phyloP scores from a whole-genome alignment of 2,888 invertebrate genomes.

The Capitulum mitella region DNA sequence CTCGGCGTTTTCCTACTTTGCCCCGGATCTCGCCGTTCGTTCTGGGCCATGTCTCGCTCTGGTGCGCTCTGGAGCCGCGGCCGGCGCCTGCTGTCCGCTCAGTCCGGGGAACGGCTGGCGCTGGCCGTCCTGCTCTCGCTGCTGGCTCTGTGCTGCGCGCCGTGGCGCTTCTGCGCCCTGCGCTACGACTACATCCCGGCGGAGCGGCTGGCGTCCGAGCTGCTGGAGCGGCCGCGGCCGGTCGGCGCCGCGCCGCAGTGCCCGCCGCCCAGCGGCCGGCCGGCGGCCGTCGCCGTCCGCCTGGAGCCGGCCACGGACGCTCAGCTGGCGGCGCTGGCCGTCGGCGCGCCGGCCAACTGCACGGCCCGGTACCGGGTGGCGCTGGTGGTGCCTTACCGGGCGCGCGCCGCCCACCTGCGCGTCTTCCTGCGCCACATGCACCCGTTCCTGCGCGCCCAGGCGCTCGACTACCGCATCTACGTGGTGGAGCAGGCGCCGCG shows the following conservation, averaged over 20 bases:
- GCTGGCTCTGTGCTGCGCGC: neutral
- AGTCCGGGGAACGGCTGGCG: neutral
- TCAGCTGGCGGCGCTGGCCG: neutral
- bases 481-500: constrained; percentile 46
- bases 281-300: neutral
- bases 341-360: neutral
- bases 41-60: no score
- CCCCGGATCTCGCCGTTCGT: no score
- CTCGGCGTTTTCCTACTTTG: no score
- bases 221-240: neutral
- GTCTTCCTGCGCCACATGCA: constrained; percentile 49
- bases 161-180: neutral
- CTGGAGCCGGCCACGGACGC: neutral
- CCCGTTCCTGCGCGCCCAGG: constrained; percentile 48
- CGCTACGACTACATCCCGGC: constrained; percentile 7
- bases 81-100: neutral
- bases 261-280: neutral
- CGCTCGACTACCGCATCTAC: constrained; percentile 50
- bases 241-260: neutral
- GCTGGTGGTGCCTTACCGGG: constrained; percentile 48
- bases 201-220: neutral
- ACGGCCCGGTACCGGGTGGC: constrained; percentile 42
- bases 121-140: neutral
- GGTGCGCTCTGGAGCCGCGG: neutral
- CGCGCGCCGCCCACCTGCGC: constrained; percentile 43